Base-by-base conservation (phyloP, 2,113 vertebrate species). In the Rhinolophus sinicus region DNA sequence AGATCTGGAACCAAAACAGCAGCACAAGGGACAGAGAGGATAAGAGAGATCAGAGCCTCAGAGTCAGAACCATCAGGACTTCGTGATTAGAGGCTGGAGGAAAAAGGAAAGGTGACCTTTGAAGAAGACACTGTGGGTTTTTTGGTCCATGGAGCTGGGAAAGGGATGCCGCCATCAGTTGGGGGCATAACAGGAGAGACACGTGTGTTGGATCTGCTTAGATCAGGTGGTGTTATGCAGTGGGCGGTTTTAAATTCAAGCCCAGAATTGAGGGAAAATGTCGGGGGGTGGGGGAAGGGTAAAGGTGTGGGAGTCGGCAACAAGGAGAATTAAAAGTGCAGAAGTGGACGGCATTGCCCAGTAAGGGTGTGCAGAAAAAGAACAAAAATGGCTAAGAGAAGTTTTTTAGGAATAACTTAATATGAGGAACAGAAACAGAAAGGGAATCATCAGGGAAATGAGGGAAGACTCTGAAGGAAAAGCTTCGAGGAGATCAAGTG, bases 371-470 rank as follows among this genome's bases (percentile, higher is more conserved):
- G 30, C 30, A 38, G 44, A 62, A 30, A 40, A 21, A 50, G 2
- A 40, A 56, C 85, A 52, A 81, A 88, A 60, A 81, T 11, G 44
- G 21, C 64, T 26, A 18, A 58, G 30, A 30, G 88, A 52, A 54
- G 13, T 52, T 9, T 24, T 76, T 72, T 44, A 90, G 85, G 90
- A 90, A 26, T 69, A 65, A 92, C 38, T 77, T 54, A 15, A n/a
- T 6, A 3, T 47, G 47, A 87, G 38, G 24, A 75, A 80, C 22
- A 83, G 84, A 89, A 67, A 88, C 1, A 82, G 73, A 33, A 67
- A 75, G 35, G 30, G 12, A 89, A 77, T 14, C 40, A 73, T 5
- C 10, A 28, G 40, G 21, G 75, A 81, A 58, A 3, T 0, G 19
- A 77, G 47, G 10, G 16, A 26, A 78, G 64, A 40, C 44, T 35